These are phyloP conservation scores for Thermophis baileyi DNA, from an alignment of 2,113 vertebrate genomes.

Conservation along the genomic window DNA sequence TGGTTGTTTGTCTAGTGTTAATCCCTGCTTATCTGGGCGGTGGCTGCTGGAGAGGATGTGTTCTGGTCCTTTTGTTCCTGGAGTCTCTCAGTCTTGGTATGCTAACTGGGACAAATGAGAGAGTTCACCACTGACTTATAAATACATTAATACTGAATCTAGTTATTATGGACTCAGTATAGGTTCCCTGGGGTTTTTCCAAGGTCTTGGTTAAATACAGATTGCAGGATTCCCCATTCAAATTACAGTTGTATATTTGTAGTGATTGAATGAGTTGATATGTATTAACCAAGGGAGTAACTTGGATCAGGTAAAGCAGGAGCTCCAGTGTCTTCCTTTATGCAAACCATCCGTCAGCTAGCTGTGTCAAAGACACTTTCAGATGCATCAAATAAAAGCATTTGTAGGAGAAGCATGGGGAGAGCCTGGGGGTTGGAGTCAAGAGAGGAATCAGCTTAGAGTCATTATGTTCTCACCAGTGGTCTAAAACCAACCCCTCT, in stretches of 20 bases:
- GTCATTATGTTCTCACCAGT: no score
- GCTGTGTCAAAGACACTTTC: background rate
- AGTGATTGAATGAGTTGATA: background rate
- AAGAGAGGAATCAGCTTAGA: no score
- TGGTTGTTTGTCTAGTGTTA: background rate
- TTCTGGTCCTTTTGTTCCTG: background rate
- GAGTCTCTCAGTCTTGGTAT: background rate
- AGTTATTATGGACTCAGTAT: background rate
- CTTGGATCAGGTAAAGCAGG: background rate
- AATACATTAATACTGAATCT: no score
- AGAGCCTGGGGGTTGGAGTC: no score
- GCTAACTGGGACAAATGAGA: background rate
- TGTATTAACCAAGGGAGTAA: background rate
- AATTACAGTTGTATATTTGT: background rate
- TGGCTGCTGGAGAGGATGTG: background rate
- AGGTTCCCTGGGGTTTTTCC: background rate
- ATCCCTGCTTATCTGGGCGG: background rate
- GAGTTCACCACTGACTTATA: background rate
- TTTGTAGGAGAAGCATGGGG: no score
- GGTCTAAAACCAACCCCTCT: no score
- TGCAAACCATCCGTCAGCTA: background rate
- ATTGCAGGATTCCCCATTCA: background rate
- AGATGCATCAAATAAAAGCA: background rate
- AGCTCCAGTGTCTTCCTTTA: background rate
- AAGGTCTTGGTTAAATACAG: background rate